phyloP scores from a whole-genome alignment of 2,888 invertebrate genomes.

The Argyra leucocephala region DNA sequence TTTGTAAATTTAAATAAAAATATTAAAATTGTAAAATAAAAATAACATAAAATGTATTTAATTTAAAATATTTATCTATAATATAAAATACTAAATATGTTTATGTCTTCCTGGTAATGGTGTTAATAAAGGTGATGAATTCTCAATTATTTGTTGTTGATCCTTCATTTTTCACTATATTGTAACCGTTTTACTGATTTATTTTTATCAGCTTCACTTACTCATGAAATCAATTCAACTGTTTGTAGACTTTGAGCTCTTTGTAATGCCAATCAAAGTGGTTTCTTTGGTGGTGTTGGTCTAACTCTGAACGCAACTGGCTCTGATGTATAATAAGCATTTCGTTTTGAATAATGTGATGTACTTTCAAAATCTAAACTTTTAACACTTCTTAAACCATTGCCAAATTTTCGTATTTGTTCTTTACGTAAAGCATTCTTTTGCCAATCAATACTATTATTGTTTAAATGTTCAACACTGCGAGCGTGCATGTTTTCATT shows the following conservation, averaged over 20 bases:
- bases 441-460: slow-evolving; percentile 36
- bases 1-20: too few relatives aligned
- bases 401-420: slow-evolving; percentile 15
- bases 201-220: slow-evolving; percentile 36
- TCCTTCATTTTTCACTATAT: slow-evolving; percentile 30
- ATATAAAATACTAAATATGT: slow-evolving; percentile 21
- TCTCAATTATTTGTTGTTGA: slow-evolving; percentile 32
- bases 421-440: slow-evolving; percentile 32
- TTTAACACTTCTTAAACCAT: slow-evolving; percentile 51
- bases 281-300: slow-evolving; percentile 78
- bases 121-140: slow-evolving; percentile 36
- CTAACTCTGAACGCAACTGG: slow-evolving; percentile 50
- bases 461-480: slow-evolving; percentile 41
- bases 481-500: slow-evolving; percentile 31
- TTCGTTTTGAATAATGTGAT: slow-evolving; percentile 38
- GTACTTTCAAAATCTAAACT: slow-evolving; percentile 73
- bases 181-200: slow-evolving; percentile 40
- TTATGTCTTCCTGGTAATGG: slow-evolving; percentile 40
- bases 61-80: too few relatives aligned
- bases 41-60: too few relatives aligned
- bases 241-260: slow-evolving; percentile 75
- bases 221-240: slow-evolving; percentile 42
- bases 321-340: slow-evolving; percentile 52
- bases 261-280: slow-evolving; percentile 69
- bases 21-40: too few relatives aligned